phyloP scores from a whole-genome alignment of 2,888 invertebrate genomes.

The Tachystola acroxantha region DNA sequence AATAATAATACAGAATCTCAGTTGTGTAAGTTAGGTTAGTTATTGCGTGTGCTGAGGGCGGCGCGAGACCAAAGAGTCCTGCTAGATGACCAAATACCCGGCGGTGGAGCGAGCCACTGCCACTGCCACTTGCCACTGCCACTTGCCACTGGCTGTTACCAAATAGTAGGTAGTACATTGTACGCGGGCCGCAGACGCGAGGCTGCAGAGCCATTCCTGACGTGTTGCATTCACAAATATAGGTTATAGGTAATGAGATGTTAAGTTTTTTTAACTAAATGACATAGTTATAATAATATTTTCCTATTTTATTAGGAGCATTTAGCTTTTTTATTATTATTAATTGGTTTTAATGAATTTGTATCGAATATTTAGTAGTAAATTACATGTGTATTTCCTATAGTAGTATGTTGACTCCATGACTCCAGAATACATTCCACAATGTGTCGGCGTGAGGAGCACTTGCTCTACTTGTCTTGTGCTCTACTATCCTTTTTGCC shows the following conservation, averaged over 20 bases:
- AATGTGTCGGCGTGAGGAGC: too few relatives aligned
- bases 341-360: neutral
- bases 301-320: neutral
- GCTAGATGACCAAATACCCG: slow-evolving; percentile 49
- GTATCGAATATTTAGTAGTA: neutral
- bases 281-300: neutral
- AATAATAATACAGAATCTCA: slow-evolving; percentile 50
- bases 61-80: slow-evolving; percentile 26
- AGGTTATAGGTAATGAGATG: neutral
- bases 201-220: slow-evolving; percentile 48
- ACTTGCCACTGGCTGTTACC: slow-evolving; percentile 32
- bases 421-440: slow-evolving; percentile 66
- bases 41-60: slow-evolving; percentile 18
- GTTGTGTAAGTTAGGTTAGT: slow-evolving; percentile 35
- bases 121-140: slow-evolving; percentile 7
- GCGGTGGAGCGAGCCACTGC: neutral
- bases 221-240: slow-evolving; percentile 29
- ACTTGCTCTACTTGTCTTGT: too few relatives aligned
- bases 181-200: too few relatives aligned
- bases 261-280: neutral
- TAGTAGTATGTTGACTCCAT: slow-evolving; percentile 42
- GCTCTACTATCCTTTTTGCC: too few relatives aligned
- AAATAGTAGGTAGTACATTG: too few relatives aligned
- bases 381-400: neutral
- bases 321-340: neutral